Percentiles rank a stretch among this genome's conserved stretches.
Conservation (phyloP, 2,113 vertebrate genomes). For the Myxocyprinus asiaticus region DNA sequence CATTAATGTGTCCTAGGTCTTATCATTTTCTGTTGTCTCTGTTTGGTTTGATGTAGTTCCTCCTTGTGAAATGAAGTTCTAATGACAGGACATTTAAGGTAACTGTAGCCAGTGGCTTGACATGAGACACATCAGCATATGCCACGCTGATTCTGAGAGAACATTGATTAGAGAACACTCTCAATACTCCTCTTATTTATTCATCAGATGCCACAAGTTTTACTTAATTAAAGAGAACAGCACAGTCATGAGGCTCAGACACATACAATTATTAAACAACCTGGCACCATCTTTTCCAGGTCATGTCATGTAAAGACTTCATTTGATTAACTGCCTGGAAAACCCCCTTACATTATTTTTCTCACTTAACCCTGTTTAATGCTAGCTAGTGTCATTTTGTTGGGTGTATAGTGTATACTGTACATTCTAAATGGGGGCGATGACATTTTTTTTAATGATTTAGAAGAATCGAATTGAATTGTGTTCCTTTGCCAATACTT, state of each 20-base stretch:
- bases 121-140: conserved; percentile 55
- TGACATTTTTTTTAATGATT: too few relatives aligned
- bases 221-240: conserved; percentile 9
- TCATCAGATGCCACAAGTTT: not conserved
- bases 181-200: conserved; percentile 3
- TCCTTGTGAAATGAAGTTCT: not conserved
- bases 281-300: conserved; percentile 8
- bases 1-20: not conserved
- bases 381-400: too few relatives aligned
- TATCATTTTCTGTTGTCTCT: not conserved
- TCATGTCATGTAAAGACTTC: not conserved
- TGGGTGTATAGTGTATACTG: too few relatives aligned
- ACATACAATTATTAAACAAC: not conserved
- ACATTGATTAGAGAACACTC: conserved; percentile 64
- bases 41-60: not conserved
- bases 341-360: not conserved
- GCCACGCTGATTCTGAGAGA: conserved; percentile 26
- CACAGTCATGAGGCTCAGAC: conserved; percentile 20
- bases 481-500: too few relatives aligned
- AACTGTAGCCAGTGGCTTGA: conserved; percentile 25
- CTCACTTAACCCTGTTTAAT: too few relatives aligned
- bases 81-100: conserved; percentile 11
- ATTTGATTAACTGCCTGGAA: not conserved
- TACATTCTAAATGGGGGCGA: too few relatives aligned
- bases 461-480: too few relatives aligned